Evolutionary conservation across 2,888 invertebrate species (phyloP), one percentile per base, ranked within the genome.

Genomic region (Idaea straminata): DNA sequence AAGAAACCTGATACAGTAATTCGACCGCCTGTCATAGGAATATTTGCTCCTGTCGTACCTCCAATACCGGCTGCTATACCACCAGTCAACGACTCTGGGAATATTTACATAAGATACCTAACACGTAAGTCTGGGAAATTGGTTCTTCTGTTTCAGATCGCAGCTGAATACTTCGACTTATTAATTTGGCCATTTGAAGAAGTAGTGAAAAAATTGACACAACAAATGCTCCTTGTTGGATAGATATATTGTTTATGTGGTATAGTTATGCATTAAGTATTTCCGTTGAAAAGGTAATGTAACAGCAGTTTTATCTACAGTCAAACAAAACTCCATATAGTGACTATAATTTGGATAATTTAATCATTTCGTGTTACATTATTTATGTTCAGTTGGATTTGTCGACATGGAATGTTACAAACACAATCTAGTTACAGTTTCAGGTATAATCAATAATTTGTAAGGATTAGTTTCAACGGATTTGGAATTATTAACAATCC

Each of bases 71-170:
- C 82, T 57, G 82, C 80, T 36, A 74, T 84, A 71, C 88, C 86
- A 35, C 79, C 83, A 5, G 81, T 86, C 73, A 89, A 90, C 83
- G 85, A 87, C 62, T 80, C 86, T 64, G 79, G 78, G 64, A 85
- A 82, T 73, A 80, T 88, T 77, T 90, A 83, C 83, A 92, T 92
- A 80, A 84, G 85, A 77, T 92, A 91, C 75, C 78, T 92, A 61
- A 92, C 92, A 87, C 91, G 92, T 92, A 89, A 92, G 92, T 91
- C 76, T 68, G 62, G 66, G 36, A 74, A 67, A 74, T 68, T 15
- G n/a, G 64, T 73, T 81, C 65, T 77, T 87, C 72, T 87, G 86
- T 91, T 91, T 64, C 89, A 91, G 90, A 69, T 64, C 5, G 15
- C 15, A 57, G 58, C 59, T 59, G 57, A 25, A 25, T 25, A 25